A percentile compares a stretch with the other conserved stretches of the same genome.
These are phyloP conservation scores for Perca fluviatilis DNA, from an alignment of 2,113 vertebrate genomes.

Conservation along the genomic window DNA sequence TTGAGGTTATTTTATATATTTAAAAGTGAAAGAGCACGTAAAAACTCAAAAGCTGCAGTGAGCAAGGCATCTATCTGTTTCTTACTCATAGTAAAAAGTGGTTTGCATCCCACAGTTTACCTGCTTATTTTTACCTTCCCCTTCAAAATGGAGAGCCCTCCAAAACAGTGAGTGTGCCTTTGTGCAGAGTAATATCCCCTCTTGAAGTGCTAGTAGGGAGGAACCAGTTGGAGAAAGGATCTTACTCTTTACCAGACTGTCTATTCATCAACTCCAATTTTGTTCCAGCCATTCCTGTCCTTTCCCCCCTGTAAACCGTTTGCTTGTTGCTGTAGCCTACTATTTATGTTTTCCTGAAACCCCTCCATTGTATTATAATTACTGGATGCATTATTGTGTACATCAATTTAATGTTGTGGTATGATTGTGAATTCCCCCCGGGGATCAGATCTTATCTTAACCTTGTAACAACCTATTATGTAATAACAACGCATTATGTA, in stretches of 20 bases:
- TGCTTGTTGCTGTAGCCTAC: not conserved
- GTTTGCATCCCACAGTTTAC: conserved; percentile 11
- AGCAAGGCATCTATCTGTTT: conserved; percentile 10
- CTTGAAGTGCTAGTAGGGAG: not conserved
- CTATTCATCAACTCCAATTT: not conserved
- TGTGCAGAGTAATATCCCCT: not conserved
- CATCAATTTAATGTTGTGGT: not conserved
- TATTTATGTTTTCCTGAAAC: not conserved
- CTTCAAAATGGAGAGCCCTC: conserved; percentile 39
- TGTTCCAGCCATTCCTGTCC: not conserved
- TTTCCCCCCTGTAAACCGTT: not conserved
- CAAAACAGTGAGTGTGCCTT: conserved; percentile 1
- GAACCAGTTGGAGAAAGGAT: not conserved
- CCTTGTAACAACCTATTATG: too few relatives aligned
- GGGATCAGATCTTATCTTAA: not conserved
- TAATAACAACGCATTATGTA: too few relatives aligned
- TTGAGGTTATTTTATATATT: not conserved
- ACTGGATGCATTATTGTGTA: not conserved
- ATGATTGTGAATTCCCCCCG: not conserved
- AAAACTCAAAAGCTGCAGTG: not conserved
- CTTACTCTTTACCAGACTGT: not conserved
- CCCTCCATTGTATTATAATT: not conserved
- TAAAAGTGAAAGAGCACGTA: not conserved
- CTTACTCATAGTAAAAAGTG: not conserved
- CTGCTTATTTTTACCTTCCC: conserved; percentile 17